Evolutionary conservation across 1,140 invertebrate genomes (phyloP).

Genomic region (Macrotrachela quadricornifera): DNA sequence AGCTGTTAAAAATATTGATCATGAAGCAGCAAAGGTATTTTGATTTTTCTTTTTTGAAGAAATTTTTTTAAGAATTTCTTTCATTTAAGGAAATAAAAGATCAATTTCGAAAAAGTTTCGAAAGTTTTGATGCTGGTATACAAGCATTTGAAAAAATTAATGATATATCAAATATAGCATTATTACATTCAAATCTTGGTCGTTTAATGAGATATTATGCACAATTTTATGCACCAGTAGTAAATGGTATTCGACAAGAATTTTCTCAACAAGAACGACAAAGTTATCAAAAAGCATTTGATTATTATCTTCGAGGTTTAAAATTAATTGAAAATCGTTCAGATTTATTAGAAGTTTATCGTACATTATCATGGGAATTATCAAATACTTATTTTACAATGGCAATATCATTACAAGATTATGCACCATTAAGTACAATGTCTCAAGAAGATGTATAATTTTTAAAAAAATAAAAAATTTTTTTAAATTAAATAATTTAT

Average conservation of each 20-base stretch:
- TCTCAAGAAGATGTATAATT: constrained; percentile 15
- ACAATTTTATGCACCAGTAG: constrained; percentile 35
- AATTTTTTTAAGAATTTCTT: not conserved
- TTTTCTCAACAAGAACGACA: constrained; percentile 34
- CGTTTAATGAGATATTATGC: constrained; percentile 51
- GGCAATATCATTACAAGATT: constrained; percentile 55
- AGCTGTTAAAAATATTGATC: constrained; percentile 14
- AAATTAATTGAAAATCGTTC: too few relatives aligned
- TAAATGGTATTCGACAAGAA: constrained; percentile 17
- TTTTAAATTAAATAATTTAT: not conserved
- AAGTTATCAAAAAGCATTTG: constrained; percentile 35
- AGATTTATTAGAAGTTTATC: too few relatives aligned
- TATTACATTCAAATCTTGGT: constrained; percentile 57
- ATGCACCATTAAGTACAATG: constrained; percentile 31
- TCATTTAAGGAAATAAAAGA: constrained; percentile 9
- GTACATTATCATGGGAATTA: constrained; percentile 43
- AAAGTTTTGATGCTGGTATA: constrained; percentile 33
- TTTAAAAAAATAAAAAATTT: not conserved
- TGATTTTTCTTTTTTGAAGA: not conserved
- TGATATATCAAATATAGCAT: constrained; percentile 52
- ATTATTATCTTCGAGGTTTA: not conserved
- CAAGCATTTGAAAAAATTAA: constrained; percentile 44
- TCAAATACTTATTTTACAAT: constrained; percentile 55
- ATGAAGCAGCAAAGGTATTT: too few relatives aligned
- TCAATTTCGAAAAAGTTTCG: constrained; percentile 9